Conservation (phyloP, 2,113 vertebrate genomes). For the Morone chrysops region DNA sequence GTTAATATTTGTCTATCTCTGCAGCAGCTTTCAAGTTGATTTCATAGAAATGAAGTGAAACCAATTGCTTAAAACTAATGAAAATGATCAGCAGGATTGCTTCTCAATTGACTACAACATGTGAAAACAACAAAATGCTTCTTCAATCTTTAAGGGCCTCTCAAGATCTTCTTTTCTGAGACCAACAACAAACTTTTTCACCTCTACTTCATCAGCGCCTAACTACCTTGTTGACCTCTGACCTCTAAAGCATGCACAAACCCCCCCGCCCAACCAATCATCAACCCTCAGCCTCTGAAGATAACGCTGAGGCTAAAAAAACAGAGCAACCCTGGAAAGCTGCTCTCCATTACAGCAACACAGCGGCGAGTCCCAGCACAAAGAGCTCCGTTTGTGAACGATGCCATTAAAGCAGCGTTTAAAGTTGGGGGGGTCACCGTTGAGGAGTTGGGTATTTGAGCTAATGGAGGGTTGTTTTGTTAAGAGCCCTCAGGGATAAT, state of each 20-base stretch:
- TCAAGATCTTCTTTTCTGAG: neutral
- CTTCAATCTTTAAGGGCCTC: neutral
- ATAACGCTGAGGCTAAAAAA: slow-evolving; percentile 5
- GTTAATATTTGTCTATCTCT: neutral
- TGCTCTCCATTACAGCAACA: slow-evolving; percentile 18
- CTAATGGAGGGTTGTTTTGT: slow-evolving; percentile 49
- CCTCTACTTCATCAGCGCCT: slow-evolving; percentile 22
- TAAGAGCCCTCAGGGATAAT: slow-evolving; percentile 19
- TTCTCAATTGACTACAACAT: neutral
- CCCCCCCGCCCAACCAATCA: neutral
- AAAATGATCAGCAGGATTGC: neutral
- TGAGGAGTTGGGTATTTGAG: neutral
- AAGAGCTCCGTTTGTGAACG: slow-evolving; percentile 13
- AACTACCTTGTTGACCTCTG: slow-evolving; percentile 51
- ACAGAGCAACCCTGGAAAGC: neutral
- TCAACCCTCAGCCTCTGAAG: neutral
- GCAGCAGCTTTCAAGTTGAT: neutral
- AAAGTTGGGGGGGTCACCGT: neutral
- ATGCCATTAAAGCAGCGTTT: slow-evolving; percentile 39
- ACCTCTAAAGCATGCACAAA: neutral
- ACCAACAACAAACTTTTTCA: slow-evolving; percentile 1
- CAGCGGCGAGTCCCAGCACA: slow-evolving; percentile 1
- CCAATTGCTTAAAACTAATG: too few relatives aligned
- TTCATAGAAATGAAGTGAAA: too few relatives aligned
- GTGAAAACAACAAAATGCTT: neutral